phyloP scores from a whole-genome alignment of 2,113 vertebrate species.

The Centropristis striata region DNA sequence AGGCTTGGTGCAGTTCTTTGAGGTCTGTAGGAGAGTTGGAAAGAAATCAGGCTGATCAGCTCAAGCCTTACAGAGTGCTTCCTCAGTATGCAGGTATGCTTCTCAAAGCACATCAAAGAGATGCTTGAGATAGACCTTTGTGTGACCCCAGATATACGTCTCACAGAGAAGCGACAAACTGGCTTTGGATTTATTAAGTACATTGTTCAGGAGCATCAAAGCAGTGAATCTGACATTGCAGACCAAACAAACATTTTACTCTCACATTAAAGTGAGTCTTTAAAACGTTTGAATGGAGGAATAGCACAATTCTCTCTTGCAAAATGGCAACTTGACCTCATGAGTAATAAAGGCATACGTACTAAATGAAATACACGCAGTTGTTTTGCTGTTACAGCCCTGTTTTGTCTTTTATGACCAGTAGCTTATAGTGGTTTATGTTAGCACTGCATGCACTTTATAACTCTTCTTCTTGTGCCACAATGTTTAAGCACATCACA shows the following conservation, averaged over 20 bases:
- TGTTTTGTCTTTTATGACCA: not conserved
- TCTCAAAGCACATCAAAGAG: conserved; percentile 76
- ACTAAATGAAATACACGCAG: not conserved
- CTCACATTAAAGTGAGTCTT: not conserved
- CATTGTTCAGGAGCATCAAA: conserved; percentile 41
- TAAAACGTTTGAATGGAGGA: not conserved
- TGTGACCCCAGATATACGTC: conserved; percentile 45
- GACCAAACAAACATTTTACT: conserved; percentile 47
- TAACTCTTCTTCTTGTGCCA: not conserved
- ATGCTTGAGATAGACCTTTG: conserved; percentile 66
- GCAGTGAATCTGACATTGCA: conserved; percentile 10
- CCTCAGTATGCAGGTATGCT: conserved; percentile 69
- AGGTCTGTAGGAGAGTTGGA: conserved; percentile 21
- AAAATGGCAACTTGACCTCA: not conserved
- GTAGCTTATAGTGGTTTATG: not conserved
- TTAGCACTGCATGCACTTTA: not conserved
- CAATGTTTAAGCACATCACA: not conserved
- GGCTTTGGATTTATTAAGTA: conserved; percentile 40
- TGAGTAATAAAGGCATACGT: not conserved
- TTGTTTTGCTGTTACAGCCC: not conserved
- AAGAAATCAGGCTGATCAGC: conserved; percentile 58
- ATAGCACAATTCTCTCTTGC: not conserved
- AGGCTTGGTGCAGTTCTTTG: conserved; percentile 48
- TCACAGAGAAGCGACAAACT: conserved; percentile 42
- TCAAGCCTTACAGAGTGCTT: conserved; percentile 55